These are phyloP conservation scores for Brachionus rotundiformis DNA, from an alignment of 1,140 invertebrate species.

Conservation along the genomic window DNA sequence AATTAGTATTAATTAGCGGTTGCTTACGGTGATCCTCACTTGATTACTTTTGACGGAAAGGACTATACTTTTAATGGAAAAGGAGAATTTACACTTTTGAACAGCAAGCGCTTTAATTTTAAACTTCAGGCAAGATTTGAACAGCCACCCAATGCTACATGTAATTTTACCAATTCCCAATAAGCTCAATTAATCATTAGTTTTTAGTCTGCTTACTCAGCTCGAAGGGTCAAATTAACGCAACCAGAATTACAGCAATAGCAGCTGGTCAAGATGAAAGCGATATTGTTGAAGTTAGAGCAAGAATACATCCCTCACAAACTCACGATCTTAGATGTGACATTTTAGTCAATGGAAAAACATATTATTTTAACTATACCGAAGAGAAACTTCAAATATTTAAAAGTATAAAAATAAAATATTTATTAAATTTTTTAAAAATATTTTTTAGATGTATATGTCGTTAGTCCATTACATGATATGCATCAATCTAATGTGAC, in stretches of 20 bases:
- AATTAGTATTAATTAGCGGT: constrained; percentile 64
- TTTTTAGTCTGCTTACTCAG: constrained; percentile 49
- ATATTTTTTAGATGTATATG: constrained; percentile 12
- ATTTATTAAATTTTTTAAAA: neutral
- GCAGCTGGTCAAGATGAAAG: constrained; percentile 34
- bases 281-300: constrained; percentile 45
- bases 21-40: constrained; percentile 89
- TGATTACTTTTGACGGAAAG: constrained; percentile 75
- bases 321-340: constrained; percentile 38
- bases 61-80: constrained; percentile 89
- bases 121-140: constrained; percentile 52
- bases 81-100: constrained; percentile 85
- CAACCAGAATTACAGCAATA: constrained; percentile 51
- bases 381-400: constrained; percentile 52
- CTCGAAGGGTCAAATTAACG: constrained; percentile 48
- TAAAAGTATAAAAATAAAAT: constrained; percentile 22
- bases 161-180: neutral
- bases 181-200: neutral
- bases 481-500: constrained; percentile 41
- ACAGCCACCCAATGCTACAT: constrained; percentile 50
- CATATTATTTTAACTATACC: constrained; percentile 47
- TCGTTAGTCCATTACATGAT: constrained; percentile 50
- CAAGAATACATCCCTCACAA: constrained; percentile 45
- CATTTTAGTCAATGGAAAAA: constrained; percentile 49
- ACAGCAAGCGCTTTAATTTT: constrained; percentile 50